Base-by-base conservation (phyloP, 2,888 invertebrate genomes). In the Cheilosia vulpina region DNA sequence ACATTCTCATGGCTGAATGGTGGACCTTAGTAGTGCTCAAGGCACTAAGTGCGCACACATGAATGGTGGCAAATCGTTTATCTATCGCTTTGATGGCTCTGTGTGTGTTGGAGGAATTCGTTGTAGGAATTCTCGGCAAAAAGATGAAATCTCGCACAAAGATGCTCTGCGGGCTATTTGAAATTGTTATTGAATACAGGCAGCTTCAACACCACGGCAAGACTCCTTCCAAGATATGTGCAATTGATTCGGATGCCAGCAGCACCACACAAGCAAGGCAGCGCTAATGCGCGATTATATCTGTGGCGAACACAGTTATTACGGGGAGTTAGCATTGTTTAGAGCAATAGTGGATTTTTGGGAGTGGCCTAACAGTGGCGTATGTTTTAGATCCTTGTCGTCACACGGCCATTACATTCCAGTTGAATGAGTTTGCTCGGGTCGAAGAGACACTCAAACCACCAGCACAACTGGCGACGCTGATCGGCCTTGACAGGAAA, bases 21-120 rank as follows among this genome's bases (percentile, higher is more conserved):
- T 71, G 80, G 71, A 80, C 80, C 80, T 80, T 60, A 66, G 65
- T 71, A 58, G 55, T 52, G 47, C 77, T 76, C 50, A 76, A 85
- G 85, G 85, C 85, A 76, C 58, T 60, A 68, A 72, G 81, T 77
- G 85, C 81, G 85, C 81, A 77, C 81, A 85, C 81, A 85, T 85
- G 85, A 85, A 85, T 81, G 77, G 85, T 81, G 85, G 76, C 81
- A 85, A 85, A 85, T 85, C 85, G 85, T 81, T 85, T 81, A 81
- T 72, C 85, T 81, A 81, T 81, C 62, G 65, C 50, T 65, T 41
- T 19, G 21, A 27, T 63, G 11, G 38, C 19, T 19, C 31, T 19
- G 13, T 55, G 13, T 38, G 19, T n/a, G 3, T 47, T 69, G 53
- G 41, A 60, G 31, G 50, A 72, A 78, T 78, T 78, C 47, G 50